Percentiles rank a stretch among this genome's conserved stretches.
Evolutionary conservation across 2,888 invertebrate species (phyloP).

Genomic region (Cybosia mesomella): DNA sequence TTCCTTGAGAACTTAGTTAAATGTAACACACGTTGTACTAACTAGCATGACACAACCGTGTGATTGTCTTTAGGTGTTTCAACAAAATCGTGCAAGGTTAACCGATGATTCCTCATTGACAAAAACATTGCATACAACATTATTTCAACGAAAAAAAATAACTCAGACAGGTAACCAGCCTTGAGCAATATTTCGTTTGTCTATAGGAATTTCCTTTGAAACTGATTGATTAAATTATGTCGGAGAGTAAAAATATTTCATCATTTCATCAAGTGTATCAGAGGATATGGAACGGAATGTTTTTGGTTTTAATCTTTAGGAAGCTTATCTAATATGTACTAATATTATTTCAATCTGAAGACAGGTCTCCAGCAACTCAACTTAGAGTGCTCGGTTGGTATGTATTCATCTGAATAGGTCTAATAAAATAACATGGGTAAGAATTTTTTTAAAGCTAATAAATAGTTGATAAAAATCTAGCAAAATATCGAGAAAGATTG

Average conservation of each 20-base stretch:
- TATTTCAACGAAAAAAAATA: constrained; percentile 31
- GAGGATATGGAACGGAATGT: background rate
- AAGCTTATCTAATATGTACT: background rate
- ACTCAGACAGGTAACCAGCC: constrained; percentile 35
- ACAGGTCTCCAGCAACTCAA: background rate
- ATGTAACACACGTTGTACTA: constrained; percentile 38
- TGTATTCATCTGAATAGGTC: background rate
- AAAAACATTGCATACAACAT: constrained; percentile 48
- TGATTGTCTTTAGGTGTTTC: constrained; percentile 50
- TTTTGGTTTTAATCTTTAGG: background rate
- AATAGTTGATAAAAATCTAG: constrained; percentile 39
- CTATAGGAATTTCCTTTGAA: constrained; percentile 27
- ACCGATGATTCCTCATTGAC: constrained; percentile 51
- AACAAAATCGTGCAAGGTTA: constrained; percentile 55
- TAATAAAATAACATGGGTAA: constrained; percentile 17
- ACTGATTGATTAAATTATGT: constrained; percentile 14
- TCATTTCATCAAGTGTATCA: background rate
- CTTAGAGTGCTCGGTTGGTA: background rate
- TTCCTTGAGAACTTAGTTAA: constrained; percentile 47
- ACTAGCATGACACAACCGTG: constrained; percentile 42
- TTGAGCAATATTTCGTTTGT: constrained; percentile 34
- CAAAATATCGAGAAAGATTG: constrained; percentile 58
- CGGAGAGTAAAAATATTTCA: background rate
- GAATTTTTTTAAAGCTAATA: constrained; percentile 25
- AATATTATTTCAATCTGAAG: too few species aligned